Evolutionary conservation across 37 sponge, comb jelly and placozoan species (phyloP), one percentile per base, ranked within the genome.

Genomic region (Spongilla lacustris): DNA sequence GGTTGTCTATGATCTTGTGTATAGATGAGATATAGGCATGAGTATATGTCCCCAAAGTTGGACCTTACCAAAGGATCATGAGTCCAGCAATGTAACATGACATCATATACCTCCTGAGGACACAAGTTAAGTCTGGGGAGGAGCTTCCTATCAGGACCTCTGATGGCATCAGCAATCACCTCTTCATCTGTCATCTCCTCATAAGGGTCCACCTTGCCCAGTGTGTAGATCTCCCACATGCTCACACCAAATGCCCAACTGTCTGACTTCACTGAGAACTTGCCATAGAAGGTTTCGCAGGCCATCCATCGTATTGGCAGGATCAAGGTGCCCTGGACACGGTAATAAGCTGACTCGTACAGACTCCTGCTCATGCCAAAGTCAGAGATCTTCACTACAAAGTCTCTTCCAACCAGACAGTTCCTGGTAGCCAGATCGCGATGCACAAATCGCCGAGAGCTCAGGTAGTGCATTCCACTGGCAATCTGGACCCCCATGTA

Each of bases 261-360:
- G 36, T 90, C 90, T 21, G 90, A 69, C 68, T 90, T 85, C 58
- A 76, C 49, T 2, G 90, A 85, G 86, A 90, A 90, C 48, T 72
- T 71, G 14, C 90, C 90, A 41, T 85, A 90, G 70, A 81, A 90
- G 72, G 86, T 75, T 72, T 90, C 90, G 36, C 50, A 75, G 14
- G 90, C 75, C 90, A 90, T 90, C 90, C 90, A 90, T 26, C 90
- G 79, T 75, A 80, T 75, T 35, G 84, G 84, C 25, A 83, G 75
- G 31, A 75, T 46, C 36, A 76, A 33, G 0, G 68, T 31, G 1
- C 90, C 86, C 50, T 90, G 69, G 71, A 81, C 22, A 33, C 29
- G 36, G 76, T 81, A 84, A 80, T 89, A 89, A 74, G 84, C 58
- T 68, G 80, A 34, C 36, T 75, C 50, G 68, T 89, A 84, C 50